A percentile compares a stretch with the other conserved stretches of the same genome.
phyloP scores from a whole-genome alignment of 2,797 vertebrate species.

The Sebastolobus altivelis region DNA sequence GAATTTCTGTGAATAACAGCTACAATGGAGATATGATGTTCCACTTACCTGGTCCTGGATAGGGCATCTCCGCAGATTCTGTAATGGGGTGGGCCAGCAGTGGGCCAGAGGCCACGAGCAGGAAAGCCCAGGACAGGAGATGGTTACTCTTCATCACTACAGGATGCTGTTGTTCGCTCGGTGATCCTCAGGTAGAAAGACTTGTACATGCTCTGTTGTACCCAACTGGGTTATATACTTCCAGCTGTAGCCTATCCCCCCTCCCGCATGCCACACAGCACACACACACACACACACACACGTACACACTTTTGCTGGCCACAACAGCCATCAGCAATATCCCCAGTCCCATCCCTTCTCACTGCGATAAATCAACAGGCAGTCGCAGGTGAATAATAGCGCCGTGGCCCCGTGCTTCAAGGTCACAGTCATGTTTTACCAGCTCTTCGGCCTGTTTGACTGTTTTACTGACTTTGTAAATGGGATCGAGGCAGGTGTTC shows the following conservation, averaged over 20 bases:
- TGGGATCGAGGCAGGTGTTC: slow-evolving; percentile 72
- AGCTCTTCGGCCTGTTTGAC: slow-evolving; percentile 70
- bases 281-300: slow-evolving; percentile 24
- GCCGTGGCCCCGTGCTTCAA: slow-evolving; percentile 60
- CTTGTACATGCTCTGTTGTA: slow-evolving; percentile 50
- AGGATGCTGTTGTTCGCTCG: slow-evolving; percentile 31
- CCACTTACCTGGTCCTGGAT: slow-evolving; percentile 82
- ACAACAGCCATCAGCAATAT: slow-evolving; percentile 39
- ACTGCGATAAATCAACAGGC: slow-evolving; percentile 69
- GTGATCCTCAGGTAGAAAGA: slow-evolving; percentile 58
- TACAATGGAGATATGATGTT: slow-evolving; percentile 26
- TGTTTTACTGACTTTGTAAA: slow-evolving; percentile 81
- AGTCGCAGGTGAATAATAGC: slow-evolving; percentile 77
- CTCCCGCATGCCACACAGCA: slow-evolving; percentile 27
- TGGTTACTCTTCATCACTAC: slow-evolving; percentile 80
- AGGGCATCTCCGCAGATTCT: slow-evolving; percentile 83
- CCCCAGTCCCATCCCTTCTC: slow-evolving; percentile 38
- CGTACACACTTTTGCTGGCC: slow-evolving; percentile 23
- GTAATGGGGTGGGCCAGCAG: slow-evolving; percentile 83
- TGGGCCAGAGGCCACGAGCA: slow-evolving; percentile 78
- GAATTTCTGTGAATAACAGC: slow-evolving; percentile 28
- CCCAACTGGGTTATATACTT: slow-evolving; percentile 76
- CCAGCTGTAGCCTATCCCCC: slow-evolving; percentile 35
- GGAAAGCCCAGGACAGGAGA: slow-evolving; percentile 79
- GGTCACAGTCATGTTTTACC: slow-evolving; percentile 71